Evolutionary conservation across 1,140 invertebrate genomes (phyloP).

Genomic region (Lepidurus packardi): DNA sequence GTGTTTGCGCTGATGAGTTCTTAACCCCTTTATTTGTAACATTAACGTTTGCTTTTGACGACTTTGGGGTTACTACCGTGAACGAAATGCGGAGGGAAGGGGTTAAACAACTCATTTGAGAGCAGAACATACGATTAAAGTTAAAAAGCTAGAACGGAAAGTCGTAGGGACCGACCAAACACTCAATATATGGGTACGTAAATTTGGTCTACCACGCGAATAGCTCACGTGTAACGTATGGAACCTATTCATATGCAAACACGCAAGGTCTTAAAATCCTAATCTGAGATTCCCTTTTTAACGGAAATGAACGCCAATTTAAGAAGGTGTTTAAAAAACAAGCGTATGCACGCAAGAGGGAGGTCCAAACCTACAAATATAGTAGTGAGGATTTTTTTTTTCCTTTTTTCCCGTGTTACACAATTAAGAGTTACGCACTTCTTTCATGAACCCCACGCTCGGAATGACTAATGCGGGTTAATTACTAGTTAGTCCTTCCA

Average conservation of each 20-base stretch:
- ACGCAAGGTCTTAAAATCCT: not conserved
- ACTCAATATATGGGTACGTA: not conserved
- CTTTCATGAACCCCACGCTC: not conserved
- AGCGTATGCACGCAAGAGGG: not conserved
- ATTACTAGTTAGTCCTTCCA: conserved; percentile 12
- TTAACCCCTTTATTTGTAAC: not conserved
- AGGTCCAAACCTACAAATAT: not conserved
- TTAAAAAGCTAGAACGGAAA: not conserved
- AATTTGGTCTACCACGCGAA: not conserved
- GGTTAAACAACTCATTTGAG: not conserved
- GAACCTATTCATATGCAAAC: conserved; percentile 8
- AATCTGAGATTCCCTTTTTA: not conserved
- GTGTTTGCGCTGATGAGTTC: not conserved
- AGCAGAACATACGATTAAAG: not conserved
- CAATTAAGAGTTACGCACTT: not conserved
- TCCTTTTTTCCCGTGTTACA: not conserved
- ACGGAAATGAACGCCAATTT: not conserved
- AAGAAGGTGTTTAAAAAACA: not conserved
- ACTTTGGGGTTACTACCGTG: not conserved
- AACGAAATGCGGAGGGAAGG: not conserved
- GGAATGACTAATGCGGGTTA: conserved; percentile 6
- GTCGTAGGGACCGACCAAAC: not conserved
- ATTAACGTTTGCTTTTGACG: not conserved
- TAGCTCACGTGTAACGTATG: not conserved
- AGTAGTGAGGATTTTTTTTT: not conserved